Evolutionary conservation across 2,113 vertebrate genomes (phyloP).

Genomic region (Otolemur garnettii): DNA sequence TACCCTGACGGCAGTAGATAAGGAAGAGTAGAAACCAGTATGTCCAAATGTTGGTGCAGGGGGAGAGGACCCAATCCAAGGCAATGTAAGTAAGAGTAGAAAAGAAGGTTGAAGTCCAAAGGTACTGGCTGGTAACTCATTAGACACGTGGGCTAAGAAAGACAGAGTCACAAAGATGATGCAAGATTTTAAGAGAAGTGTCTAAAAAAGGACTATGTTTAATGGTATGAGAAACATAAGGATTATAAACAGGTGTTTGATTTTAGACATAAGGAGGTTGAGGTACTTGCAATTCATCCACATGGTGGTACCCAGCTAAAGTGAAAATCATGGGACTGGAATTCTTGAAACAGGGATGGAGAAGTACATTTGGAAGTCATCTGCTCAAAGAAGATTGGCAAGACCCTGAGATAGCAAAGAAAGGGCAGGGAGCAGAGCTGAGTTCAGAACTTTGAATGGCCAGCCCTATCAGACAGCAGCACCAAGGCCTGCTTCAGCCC

Average conservation of each 20-base stretch:
- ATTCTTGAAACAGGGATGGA: neutral
- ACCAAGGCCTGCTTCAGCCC: neutral
- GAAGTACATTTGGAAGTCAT: constrained; percentile 23
- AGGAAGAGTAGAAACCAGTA: neutral
- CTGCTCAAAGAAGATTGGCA: neutral
- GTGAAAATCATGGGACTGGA: neutral
- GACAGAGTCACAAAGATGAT: neutral
- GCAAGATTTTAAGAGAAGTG: neutral
- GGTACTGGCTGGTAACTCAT: neutral
- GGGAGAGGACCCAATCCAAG: neutral
- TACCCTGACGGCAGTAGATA: neutral
- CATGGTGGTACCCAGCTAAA: neutral
- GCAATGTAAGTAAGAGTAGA: neutral
- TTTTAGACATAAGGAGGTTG: neutral
- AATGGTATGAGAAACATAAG: neutral
- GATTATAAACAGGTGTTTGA: neutral
- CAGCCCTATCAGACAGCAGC: neutral
- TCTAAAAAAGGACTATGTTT: neutral
- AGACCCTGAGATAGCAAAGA: neutral
- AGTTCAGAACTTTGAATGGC: neutral
- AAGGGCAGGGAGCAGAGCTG: neutral
- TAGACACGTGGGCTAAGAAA: neutral
- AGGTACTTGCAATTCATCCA: neutral
- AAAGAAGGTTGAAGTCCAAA: neutral
- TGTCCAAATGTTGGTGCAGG: neutral